These are phyloP conservation scores for Belgica antarctica DNA, from an alignment of 2,888 invertebrate genomes.

Conservation along the genomic window DNA sequence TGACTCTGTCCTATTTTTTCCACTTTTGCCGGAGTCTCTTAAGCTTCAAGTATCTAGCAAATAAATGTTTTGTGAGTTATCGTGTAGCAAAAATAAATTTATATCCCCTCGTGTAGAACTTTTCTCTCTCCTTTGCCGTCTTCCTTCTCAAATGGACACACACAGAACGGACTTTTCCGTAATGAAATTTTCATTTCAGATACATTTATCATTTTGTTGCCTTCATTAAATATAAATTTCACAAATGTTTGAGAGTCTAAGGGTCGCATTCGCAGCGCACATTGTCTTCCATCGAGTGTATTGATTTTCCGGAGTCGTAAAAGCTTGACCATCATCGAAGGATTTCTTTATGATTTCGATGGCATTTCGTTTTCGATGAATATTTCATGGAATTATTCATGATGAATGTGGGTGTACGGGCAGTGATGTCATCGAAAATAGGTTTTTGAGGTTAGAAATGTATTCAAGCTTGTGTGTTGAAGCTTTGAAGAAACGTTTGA, in stretches of 20 bases:
- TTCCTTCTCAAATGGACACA: slow-evolving; percentile 25
- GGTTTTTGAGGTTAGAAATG: too few species aligned
- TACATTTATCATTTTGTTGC: slow-evolving; percentile 43
- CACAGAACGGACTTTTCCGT: slow-evolving; percentile 9
- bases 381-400: too few species aligned
- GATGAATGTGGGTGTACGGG: too few species aligned
- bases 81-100: slow-evolving; percentile 5
- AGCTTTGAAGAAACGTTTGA: too few species aligned
- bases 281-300: not conserved
- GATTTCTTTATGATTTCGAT: too few species aligned
- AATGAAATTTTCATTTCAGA: slow-evolving; percentile 43
- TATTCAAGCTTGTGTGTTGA: too few species aligned
- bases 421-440: too few species aligned
- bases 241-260: slow-evolving; percentile 29
- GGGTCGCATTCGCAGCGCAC: not conserved
- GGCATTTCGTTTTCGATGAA: too few species aligned
- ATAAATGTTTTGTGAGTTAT: slow-evolving; percentile 12
- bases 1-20: not conserved
- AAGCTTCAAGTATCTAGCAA: slow-evolving; percentile 3
- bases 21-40: not conserved
- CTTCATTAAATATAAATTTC: slow-evolving; percentile 42
- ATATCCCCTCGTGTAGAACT: slow-evolving; percentile 16
- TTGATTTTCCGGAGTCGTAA: not conserved
- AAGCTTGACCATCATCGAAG: slow-evolving; percentile 6
- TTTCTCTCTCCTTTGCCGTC: not conserved